These are phyloP conservation scores for Rhynchotus rufescens DNA, from an alignment of 2,797 vertebrate species.

Conservation along the genomic window DNA sequence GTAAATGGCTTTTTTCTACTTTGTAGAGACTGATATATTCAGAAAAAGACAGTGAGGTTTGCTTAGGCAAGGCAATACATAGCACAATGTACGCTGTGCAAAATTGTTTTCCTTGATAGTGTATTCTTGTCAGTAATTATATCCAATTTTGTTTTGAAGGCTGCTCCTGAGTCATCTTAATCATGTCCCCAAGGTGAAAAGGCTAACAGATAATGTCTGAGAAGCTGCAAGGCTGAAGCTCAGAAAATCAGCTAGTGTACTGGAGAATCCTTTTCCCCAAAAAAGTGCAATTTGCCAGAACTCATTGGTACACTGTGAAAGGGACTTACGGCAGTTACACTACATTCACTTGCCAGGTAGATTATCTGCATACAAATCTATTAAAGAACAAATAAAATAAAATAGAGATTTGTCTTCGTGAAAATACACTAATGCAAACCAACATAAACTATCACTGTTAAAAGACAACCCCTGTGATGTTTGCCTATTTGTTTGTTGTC, in stretches of 20 bases:
- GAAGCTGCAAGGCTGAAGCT: neutral
- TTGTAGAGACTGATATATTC: neutral
- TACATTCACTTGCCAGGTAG: neutral
- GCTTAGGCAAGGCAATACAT: neutral
- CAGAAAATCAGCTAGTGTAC: neutral
- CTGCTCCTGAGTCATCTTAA: neutral
- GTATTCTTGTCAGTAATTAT: neutral
- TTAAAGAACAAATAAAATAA: neutral
- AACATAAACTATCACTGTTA: neutral
- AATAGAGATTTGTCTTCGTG: neutral
- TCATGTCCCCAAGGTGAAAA: neutral
- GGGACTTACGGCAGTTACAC: neutral
- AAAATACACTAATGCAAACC: neutral
- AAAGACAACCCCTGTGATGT: neutral
- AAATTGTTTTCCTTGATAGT: neutral
- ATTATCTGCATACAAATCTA: neutral
- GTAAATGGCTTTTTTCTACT: neutral
- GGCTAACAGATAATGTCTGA: neutral
- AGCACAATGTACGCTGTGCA: neutral
- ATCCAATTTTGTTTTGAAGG: neutral
- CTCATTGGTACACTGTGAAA: neutral
- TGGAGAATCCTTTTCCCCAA: neutral
- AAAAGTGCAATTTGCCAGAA: neutral
- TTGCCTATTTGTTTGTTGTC: neutral
- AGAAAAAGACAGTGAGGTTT: neutral